Conservation (phyloP, 2,888 invertebrate genomes). For the Lagria hirta region DNA sequence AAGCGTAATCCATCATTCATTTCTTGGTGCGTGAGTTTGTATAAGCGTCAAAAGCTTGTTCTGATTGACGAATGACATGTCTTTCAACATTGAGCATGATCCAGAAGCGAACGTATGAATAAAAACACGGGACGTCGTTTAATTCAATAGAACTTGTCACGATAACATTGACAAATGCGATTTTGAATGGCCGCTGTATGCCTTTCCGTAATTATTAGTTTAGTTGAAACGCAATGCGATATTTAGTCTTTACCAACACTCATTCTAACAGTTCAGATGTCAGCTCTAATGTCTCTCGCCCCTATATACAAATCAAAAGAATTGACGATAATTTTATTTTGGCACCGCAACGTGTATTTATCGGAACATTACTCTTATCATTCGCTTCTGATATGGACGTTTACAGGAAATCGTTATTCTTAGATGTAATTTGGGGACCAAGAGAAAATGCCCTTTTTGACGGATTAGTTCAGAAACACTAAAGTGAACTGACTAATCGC, state of each 20-base stretch:
- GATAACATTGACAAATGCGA: constrained; percentile 49
- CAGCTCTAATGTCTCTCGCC: constrained; percentile 8
- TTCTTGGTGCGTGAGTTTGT: constrained; percentile 35
- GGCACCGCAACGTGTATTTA: constrained; percentile 6
- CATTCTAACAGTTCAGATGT: background rate
- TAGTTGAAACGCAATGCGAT: constrained; percentile 24
- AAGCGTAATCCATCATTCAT: constrained; percentile 40
- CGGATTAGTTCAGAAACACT: constrained; percentile 11
- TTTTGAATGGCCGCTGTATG: constrained; percentile 39
- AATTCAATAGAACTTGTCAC: constrained; percentile 50
- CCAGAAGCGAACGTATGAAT: constrained; percentile 34
- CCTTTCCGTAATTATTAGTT: constrained; percentile 29
- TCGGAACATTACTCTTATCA: constrained; percentile 5
- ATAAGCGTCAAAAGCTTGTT: constrained; percentile 36
- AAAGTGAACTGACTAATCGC: constrained; percentile 19
- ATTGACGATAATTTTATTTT: constrained; percentile 8
- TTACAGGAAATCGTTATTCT: constrained; percentile 17
- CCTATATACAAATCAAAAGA: constrained; percentile 3
- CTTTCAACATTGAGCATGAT: constrained; percentile 38
- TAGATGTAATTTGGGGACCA: constrained; percentile 14
- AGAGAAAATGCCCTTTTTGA: constrained; percentile 18
- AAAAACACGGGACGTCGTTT: constrained; percentile 36
- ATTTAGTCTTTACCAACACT: constrained; percentile 20
- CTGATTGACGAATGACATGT: constrained; percentile 44
- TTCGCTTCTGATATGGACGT: too few species aligned